These are phyloP conservation scores for Cathartes aura DNA, from an alignment of 2,113 vertebrate genomes.

Conservation along the genomic window DNA sequence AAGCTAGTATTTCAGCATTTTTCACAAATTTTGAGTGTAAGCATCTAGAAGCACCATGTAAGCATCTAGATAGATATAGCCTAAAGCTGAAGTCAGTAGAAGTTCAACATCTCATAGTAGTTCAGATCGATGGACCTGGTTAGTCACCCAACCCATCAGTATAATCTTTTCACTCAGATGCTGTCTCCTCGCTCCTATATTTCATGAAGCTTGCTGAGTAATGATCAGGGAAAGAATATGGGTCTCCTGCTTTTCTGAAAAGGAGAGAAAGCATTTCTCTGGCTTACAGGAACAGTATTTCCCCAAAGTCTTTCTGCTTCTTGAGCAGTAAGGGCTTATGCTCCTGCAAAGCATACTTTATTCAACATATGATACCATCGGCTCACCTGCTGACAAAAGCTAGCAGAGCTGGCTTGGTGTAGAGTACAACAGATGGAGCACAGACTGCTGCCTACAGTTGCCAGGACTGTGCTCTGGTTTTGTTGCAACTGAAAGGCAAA, in stretches of 20 bases:
- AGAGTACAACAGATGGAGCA: conserved; percentile 47
- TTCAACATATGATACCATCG: not conserved
- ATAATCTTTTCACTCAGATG: not conserved
- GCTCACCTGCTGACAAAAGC: not conserved
- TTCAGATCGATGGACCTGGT: not conserved
- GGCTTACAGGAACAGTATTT: not conserved
- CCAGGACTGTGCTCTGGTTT: not conserved
- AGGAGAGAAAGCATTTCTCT: not conserved
- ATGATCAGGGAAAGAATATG: not conserved
- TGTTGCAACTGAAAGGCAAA: not conserved
- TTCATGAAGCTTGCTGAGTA: not conserved
- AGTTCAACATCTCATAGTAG: not conserved
- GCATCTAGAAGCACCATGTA: not conserved
- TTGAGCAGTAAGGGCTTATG: not conserved
- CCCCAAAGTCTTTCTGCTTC: not conserved
- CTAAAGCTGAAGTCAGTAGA: not conserved
- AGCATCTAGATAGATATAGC: not conserved
- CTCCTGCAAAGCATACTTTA: not conserved
- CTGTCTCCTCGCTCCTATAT: not conserved
- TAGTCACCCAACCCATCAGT: not conserved
- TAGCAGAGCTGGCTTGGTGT: not conserved
- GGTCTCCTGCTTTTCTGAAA: not conserved
- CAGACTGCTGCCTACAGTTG: not conserved
- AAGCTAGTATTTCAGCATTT: not conserved
- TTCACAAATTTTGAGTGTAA: not conserved